Base-by-base conservation (phyloP, 2,113 vertebrate species). In the Erythrolamprus reginae region DNA sequence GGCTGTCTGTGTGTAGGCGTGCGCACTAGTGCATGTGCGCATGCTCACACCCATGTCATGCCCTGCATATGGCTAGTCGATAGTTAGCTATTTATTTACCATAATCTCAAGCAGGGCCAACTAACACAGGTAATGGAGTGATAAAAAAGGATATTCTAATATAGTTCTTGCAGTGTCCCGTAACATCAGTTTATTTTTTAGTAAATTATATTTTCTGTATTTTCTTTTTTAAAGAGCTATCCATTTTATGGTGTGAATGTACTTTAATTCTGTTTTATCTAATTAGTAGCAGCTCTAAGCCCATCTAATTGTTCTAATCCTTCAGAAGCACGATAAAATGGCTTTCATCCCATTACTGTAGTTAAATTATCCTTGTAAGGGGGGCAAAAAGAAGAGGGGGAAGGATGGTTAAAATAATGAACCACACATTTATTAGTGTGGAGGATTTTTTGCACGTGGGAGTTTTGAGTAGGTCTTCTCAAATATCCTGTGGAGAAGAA, bases 301-400 rank as follows among this genome's bases (percentile, higher is more conserved):
- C 90, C 88, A 51, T 12, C 5, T 93, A 95, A 96, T 93, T 95
- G 92, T 94, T 94, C 92, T 95, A 93, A 94, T 95, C 92, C 87
- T 94, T 86, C 47, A 89, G 92, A 93, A 96, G 91, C 48, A 91
- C 70, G 91, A 87, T 93, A 92, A 89, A 90, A 94, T 90, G 48
- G 86, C 93, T 95, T 95, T 94, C 19, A 90, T 86, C 77, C 89
- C 82, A 58, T 92, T 92, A 56, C 84, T 91, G 86, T 0, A 92
- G 89, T 93, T 93, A 93, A 92, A 93, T 95, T 89, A 91, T 84
- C 88, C 93, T 93, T 89, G 53, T 86, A 42, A 10, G 47, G 88
- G 89, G 86, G 91, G 88, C 90, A 48, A 83, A 84, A 70, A 13
- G 26, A 55, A 56, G 28, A 84, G n/a, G n/a, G n/a, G n/a, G n/a